Evolutionary conservation across 2,113 vertebrate species (phyloP).

Genomic region (Catharus fuscescens): DNA sequence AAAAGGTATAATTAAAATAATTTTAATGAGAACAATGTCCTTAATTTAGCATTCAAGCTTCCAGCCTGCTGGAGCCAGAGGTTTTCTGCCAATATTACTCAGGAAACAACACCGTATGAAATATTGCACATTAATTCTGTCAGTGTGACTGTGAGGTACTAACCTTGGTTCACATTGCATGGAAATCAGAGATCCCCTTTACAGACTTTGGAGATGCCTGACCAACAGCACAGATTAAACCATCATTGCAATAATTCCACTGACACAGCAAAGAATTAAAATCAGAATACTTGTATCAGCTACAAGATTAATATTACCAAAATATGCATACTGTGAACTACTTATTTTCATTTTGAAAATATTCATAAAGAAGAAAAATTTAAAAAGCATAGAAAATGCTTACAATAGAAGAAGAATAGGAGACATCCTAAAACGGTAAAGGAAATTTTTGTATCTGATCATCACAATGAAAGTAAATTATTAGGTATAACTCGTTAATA

Average conservation of each 20-base stretch:
- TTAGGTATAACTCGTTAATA: not conserved
- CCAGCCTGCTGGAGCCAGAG: not conserved
- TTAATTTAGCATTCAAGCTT: not conserved
- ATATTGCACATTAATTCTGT: not conserved
- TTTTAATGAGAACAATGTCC: not conserved
- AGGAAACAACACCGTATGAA: not conserved
- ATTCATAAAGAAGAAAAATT: not conserved
- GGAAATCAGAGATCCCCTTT: not conserved
- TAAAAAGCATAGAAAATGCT: rapidly evolving
- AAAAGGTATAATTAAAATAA: not conserved
- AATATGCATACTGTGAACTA: rapidly evolving
- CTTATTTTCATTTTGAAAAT: not conserved
- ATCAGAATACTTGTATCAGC: not conserved
- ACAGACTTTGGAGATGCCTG: not conserved
- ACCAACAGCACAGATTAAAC: not conserved
- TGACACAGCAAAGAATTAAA: not conserved
- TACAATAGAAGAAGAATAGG: not conserved
- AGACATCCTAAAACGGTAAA: not conserved
- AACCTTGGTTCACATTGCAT: not conserved
- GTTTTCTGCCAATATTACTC: not conserved
- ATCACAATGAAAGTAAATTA: not conserved
- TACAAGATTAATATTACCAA: not conserved
- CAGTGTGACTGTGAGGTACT: not conserved
- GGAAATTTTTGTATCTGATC: not conserved
- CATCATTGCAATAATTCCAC: not conserved